Conservation (phyloP, 2,113 vertebrate species). For the Piprites chloris region DNA sequence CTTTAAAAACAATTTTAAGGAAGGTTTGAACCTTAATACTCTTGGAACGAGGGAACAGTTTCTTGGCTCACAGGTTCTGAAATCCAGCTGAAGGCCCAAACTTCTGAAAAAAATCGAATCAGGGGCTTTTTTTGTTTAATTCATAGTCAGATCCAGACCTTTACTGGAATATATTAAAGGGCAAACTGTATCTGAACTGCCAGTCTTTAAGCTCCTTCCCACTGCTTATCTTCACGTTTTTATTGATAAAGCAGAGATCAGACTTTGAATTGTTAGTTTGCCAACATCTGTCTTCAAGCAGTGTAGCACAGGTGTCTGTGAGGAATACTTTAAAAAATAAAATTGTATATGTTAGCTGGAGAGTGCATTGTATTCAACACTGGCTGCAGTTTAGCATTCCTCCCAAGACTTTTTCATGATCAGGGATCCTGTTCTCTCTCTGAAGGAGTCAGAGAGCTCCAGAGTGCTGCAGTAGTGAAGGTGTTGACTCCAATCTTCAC, state of each 20-base stretch:
- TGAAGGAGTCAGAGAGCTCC: background rate
- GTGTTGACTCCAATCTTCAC: background rate
- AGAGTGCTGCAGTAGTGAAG: background rate
- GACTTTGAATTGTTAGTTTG: background rate
- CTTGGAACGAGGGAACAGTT: background rate
- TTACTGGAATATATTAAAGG: background rate
- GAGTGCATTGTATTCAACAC: background rate
- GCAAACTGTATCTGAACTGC: background rate
- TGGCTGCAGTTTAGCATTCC: background rate
- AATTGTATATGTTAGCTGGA: accelerated
- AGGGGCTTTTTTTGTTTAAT: background rate
- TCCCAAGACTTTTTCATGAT: background rate
- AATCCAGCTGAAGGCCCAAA: background rate
- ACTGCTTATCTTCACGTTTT: background rate
- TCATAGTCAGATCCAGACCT: background rate
- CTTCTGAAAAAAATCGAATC: background rate
- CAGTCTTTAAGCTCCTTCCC: background rate
- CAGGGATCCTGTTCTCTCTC: background rate
- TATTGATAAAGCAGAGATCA: background rate
- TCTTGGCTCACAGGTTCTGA: background rate
- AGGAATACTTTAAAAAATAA: background rate
- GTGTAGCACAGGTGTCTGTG: background rate
- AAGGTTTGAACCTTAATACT: background rate
- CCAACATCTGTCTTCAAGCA: background rate
- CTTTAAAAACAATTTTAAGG: slow-evolving; percentile 24